Percentiles rank a stretch among this genome's conserved stretches.
These are phyloP conservation scores for Odobenus rosmarus DNA, from an alignment of 2,113 vertebrate genomes.

Conservation along the genomic window DNA sequence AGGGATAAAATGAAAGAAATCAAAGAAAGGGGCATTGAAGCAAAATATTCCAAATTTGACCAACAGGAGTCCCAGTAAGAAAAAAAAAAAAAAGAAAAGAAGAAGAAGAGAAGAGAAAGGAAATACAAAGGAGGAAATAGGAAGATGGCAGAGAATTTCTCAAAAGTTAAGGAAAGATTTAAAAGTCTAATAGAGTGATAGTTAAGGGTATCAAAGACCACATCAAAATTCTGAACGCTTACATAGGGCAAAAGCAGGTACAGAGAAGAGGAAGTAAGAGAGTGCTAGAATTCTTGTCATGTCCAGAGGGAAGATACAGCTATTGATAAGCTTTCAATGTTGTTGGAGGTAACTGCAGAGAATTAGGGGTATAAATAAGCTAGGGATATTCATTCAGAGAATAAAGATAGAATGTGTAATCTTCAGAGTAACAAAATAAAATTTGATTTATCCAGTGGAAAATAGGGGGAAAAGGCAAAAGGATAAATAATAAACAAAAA, in stretches of 20 bases:
- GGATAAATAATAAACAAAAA: neutral
- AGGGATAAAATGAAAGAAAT: neutral
- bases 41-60: neutral
- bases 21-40: neutral
- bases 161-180: neutral
- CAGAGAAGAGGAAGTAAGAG: neutral
- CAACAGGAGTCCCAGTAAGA: neutral
- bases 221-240: neutral
- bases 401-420: neutral
- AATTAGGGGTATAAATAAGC: neutral
- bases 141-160: neutral
- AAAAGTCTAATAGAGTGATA: neutral
- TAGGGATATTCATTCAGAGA: neutral
- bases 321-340: slow-evolving; percentile 5
- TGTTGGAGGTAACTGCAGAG: neutral
- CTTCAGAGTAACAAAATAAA: neutral
- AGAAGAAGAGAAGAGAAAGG: neutral
- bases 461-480: neutral
- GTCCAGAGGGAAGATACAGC: neutral
- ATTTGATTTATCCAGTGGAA: neutral
- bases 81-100: no score
- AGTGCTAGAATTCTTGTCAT: neutral
- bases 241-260: neutral
- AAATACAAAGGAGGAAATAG: neutral
- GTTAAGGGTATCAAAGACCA: neutral